Percentiles rank a stretch among this genome's conserved stretches.
These are phyloP conservation scores for Linnaemya tessellans DNA, from an alignment of 2,888 invertebrate species.

Conservation along the genomic window DNA sequence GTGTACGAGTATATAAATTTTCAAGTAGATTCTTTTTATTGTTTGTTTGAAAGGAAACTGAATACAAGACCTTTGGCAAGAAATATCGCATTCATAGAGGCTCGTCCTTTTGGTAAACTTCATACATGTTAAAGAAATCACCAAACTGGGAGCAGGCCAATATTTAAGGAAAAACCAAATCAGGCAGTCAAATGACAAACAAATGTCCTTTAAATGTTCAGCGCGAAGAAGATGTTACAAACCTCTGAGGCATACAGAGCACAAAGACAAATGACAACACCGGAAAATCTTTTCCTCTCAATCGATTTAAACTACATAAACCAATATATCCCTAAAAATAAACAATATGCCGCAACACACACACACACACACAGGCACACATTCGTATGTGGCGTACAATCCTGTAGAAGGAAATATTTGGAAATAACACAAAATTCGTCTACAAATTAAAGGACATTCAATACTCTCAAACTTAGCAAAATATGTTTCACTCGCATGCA, in stretches of 20 bases:
- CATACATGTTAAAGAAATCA: conserved; percentile 23
- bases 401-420: conserved; percentile 3
- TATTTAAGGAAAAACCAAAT: conserved; percentile 69
- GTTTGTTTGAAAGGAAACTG: conserved; percentile 42
- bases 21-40: conserved; percentile 46
- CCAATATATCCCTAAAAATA: conserved; percentile 65
- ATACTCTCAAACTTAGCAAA: conserved; percentile 19
- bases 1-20: background rate
- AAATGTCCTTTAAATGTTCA: conserved; percentile 81
- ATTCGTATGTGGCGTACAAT: background rate
- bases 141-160: conserved; percentile 38
- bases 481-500: conserved; percentile 12
- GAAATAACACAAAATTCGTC: conserved; percentile 19
- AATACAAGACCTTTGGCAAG: conserved; percentile 67
- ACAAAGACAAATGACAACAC: conserved; percentile 58
- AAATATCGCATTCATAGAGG: conserved; percentile 41
- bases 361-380: background rate
- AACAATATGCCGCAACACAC: too few species aligned
- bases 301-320: conserved; percentile 77
- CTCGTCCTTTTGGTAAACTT: conserved; percentile 50
- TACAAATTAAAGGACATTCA: conserved; percentile 58
- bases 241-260: conserved; percentile 75
- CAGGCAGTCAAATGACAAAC: conserved; percentile 81
- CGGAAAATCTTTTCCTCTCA: conserved; percentile 74
- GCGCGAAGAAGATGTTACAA: conserved; percentile 76